Percentiles rank a stretch among this genome's conserved stretches.
phyloP scores from a whole-genome alignment of 1,140 invertebrate genomes.

The Pseudomyrmex concolor region DNA sequence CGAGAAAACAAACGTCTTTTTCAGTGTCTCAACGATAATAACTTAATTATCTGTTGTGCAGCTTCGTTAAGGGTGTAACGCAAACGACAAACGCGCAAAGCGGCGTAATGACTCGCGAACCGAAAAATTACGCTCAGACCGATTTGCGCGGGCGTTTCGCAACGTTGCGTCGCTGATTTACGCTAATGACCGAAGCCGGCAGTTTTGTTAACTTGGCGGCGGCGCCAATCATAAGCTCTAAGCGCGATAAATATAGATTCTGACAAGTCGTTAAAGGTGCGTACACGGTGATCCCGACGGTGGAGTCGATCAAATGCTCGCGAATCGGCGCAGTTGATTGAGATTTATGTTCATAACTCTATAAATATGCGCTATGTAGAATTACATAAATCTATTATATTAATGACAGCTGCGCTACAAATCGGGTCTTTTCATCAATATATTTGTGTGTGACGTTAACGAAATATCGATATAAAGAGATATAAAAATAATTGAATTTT shows the following conservation, averaged over 20 bases:
- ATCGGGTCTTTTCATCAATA: constrained; percentile 27
- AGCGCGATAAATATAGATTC: constrained; percentile 71
- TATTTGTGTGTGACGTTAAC: neutral
- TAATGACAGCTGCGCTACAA: constrained; percentile 27
- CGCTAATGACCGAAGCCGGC: constrained; percentile 61
- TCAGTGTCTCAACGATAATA: constrained; percentile 19
- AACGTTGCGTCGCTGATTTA: constrained; percentile 64
- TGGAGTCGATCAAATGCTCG: constrained; percentile 60
- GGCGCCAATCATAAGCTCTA: constrained; percentile 62
- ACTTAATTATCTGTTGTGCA: constrained; percentile 31
- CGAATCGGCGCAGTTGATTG: constrained; percentile 65
- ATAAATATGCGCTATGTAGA: constrained; percentile 19
- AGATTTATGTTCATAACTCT: constrained; percentile 71
- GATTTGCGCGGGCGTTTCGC: constrained; percentile 25
- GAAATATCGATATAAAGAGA: neutral
- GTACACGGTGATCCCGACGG: constrained; percentile 27
- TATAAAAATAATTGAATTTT: neutral
- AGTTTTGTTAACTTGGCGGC: constrained; percentile 63
- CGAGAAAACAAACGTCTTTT: constrained; percentile 2
- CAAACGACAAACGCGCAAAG: neutral
- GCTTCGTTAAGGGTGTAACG: constrained; percentile 5
- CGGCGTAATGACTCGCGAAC: constrained; percentile 24
- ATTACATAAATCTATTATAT: constrained; percentile 68
- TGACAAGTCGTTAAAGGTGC: constrained; percentile 66
- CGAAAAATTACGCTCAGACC: constrained; percentile 18